phyloP scores from a whole-genome alignment of 2,113 vertebrate genomes.

The Neomonachus schauinslandi region DNA sequence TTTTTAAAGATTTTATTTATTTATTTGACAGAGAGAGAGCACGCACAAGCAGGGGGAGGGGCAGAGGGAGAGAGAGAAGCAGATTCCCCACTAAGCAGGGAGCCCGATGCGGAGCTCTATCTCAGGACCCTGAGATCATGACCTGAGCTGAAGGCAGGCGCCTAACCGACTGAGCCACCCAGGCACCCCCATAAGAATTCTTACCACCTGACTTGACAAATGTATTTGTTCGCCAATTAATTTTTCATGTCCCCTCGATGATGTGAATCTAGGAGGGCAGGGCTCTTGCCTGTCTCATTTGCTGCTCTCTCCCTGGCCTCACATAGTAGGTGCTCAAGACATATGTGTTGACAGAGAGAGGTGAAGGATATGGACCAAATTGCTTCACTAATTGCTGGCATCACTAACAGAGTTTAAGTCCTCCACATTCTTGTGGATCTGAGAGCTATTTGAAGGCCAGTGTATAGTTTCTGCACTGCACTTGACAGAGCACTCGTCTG shows the following conservation, averaged over 20 bases:
- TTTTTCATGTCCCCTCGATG: background rate
- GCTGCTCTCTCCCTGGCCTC: background rate
- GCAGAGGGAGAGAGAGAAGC: too few species aligned
- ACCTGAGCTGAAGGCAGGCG: too few species aligned
- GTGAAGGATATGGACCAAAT: background rate
- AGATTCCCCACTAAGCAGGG: too few species aligned
- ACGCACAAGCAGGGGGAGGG: too few species aligned
- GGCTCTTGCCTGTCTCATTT: too few species aligned
- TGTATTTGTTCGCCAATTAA: background rate
- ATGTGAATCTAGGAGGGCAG: background rate
- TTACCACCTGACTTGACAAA: background rate
- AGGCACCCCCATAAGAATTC: background rate
- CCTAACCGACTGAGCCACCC: too few species aligned
- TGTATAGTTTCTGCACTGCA: background rate
- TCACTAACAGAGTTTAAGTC: background rate
- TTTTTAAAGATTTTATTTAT: too few species aligned
- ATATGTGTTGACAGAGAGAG: background rate
- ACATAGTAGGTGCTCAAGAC: accelerated
- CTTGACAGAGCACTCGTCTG: background rate
- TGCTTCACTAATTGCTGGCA: background rate
- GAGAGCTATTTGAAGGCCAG: background rate
- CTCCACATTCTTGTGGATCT: background rate
- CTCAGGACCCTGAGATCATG: too few species aligned
- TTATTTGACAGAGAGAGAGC: too few species aligned
- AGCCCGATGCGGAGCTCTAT: accelerated